Evolutionary conservation across 2,888 invertebrate species (phyloP).

Genomic region (Hyposoter didymator): DNA sequence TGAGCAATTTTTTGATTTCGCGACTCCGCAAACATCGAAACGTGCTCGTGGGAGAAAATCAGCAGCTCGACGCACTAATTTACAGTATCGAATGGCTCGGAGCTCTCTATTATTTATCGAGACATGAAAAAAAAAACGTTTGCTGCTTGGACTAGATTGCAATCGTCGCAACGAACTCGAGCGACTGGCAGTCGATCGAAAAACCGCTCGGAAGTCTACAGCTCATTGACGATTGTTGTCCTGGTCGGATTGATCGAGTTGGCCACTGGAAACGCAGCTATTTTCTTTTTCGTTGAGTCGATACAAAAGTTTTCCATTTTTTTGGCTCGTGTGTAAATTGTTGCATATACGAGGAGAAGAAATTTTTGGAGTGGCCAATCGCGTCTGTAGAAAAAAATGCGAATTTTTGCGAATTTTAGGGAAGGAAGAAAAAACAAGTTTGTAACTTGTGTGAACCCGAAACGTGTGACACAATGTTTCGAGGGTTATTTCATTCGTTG

Average conservation of each 20-base stretch:
- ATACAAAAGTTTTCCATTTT: not conserved
- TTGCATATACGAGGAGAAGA: not conserved
- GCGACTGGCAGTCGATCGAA: constrained; percentile 63
- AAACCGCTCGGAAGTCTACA: constrained; percentile 59
- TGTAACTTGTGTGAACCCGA: constrained; percentile 30
- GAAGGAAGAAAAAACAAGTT: constrained; percentile 17
- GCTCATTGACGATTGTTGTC: constrained; percentile 36
- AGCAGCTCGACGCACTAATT: constrained; percentile 21
- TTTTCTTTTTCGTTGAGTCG: not conserved
- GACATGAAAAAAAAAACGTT: not conserved
- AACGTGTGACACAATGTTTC: constrained; percentile 17
- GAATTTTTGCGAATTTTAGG: constrained; percentile 3
- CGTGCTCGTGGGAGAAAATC: not conserved
- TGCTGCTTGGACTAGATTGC: constrained; percentile 34
- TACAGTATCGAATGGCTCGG: constrained; percentile 3
- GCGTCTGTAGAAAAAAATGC: constrained; percentile 30
- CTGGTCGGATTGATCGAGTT: not conserved
- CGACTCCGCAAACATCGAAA: not conserved
- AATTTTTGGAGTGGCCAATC: constrained; percentile 61
- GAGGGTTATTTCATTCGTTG: constrained; percentile 21
- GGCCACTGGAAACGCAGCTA: not conserved
- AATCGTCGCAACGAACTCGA: constrained; percentile 66
- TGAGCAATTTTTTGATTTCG: not conserved
- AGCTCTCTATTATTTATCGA: constrained; percentile 40
- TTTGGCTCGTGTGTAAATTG: not conserved